These are phyloP conservation scores for Erethizon dorsatum DNA, from an alignment of 2,797 vertebrate species.

Conservation along the genomic window DNA sequence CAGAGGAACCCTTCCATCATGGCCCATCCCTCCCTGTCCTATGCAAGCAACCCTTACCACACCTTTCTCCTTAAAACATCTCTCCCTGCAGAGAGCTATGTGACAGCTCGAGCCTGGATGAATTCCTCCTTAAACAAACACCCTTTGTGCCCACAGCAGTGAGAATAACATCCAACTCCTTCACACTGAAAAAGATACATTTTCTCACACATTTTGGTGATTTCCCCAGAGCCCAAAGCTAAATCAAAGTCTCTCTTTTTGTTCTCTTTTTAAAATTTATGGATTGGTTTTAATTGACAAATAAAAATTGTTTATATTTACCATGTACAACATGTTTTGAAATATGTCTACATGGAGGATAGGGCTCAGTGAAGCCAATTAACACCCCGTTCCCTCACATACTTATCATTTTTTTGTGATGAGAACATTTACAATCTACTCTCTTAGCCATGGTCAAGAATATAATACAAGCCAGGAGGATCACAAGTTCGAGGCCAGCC, in stretches of 20 bases:
- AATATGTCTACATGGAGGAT: neutral
- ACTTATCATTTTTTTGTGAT: neutral
- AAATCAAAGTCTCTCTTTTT: neutral
- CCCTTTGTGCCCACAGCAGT: neutral
- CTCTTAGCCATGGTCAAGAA: neutral
- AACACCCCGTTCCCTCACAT: rapidly evolving
- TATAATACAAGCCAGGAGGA: neutral
- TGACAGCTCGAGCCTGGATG: rapidly evolving
- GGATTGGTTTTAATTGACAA: neutral
- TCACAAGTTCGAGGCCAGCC: neutral
- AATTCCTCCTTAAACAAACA: neutral
- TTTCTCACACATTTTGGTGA: neutral
- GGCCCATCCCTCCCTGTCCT: too few species aligned
- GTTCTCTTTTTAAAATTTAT: neutral
- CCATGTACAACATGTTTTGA: neutral
- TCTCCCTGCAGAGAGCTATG: neutral
- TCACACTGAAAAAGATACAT: neutral
- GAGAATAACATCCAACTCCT: neutral
- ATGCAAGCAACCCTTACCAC: neutral
- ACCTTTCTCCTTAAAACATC: neutral
- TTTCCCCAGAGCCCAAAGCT: neutral
- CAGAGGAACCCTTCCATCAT: rapidly evolving
- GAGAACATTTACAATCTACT: neutral
- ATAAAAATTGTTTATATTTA: neutral
- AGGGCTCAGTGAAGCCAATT: neutral